These are phyloP conservation scores for Trididemnum miniatum DNA, from an alignment of 23 tunicate species.

Conservation along the genomic window DNA sequence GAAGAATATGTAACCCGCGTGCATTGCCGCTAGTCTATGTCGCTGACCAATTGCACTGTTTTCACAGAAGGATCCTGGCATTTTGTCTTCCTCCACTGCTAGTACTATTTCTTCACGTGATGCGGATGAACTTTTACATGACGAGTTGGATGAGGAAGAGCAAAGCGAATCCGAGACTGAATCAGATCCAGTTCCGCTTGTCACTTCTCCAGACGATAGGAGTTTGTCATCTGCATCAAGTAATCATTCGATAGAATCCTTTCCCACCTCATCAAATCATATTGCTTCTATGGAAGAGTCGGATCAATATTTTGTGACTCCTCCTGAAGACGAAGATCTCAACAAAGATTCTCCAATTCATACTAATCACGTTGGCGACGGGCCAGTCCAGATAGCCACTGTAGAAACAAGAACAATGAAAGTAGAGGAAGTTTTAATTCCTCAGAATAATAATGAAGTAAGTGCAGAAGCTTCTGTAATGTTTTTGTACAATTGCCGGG, in stretches of 20 bases:
- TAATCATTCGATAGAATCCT: not conserved
- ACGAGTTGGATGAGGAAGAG: slow-evolving; percentile 15
- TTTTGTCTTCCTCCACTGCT: not conserved
- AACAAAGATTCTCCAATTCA: not conserved
- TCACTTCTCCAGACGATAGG: not conserved
- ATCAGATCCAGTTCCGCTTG: slow-evolving; percentile 11
- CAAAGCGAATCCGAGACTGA: not conserved
- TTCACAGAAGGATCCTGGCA: not conserved
- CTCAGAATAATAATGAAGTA: slow-evolving; percentile 79
- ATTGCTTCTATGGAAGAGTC: not conserved
- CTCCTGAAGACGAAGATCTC: not conserved
- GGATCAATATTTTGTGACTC: not conserved
- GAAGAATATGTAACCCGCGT: too few relatives aligned
- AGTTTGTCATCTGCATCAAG: not conserved
- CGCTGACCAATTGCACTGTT: too few relatives aligned
- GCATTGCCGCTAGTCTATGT: too few relatives aligned
- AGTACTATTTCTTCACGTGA: slow-evolving; percentile 5
- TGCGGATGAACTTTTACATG: slow-evolving; percentile 18
- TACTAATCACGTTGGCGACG: not conserved
- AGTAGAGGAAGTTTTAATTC: slow-evolving; percentile 83
- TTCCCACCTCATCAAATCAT: not conserved
- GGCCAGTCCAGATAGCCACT: slow-evolving; percentile 50
- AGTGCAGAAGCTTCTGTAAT: too few relatives aligned
- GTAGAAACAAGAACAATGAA: slow-evolving; percentile 87
- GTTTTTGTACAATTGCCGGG: too few relatives aligned